Base-by-base conservation (phyloP, 2,888 invertebrate species). In the Phortica okadai region DNA sequence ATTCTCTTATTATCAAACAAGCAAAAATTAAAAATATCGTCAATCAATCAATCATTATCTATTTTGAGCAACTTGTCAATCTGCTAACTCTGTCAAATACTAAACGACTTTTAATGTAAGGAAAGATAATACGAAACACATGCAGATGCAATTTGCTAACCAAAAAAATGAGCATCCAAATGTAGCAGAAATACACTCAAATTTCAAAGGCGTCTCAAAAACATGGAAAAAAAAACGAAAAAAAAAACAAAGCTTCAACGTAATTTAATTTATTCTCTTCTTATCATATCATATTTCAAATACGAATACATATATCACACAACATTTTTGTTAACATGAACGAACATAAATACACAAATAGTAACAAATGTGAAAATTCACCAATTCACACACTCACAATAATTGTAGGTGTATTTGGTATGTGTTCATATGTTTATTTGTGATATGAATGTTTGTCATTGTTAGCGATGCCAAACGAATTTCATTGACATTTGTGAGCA, bases 281-380 rank as follows among this genome's bases (percentile, higher is more conserved):
- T 76, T 83, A 87, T 81, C 85, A 84, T 87, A 85, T 87, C 85
- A 80, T 72, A 76, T 82, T 83, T 78, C 67, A 67, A 70, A 75
- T 77, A 75, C 77, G 74, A 77, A 82, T 64, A 67, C 78, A 72
- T 74, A 79, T 77, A 33, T 73, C 21, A 62, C 77, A 78, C 59
- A 74, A 75, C 16, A 75, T 56, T 50, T 50, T 79, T 77, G 78
- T 58, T 42, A 58, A 76, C 73, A 75, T 25, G 69, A 41, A 69
- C 79, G 78, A 78, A 78, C 69, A 79, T 78, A 76, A 67, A 74
- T 75, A 83, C 86, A 85, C 86, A 86, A 83, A 85, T 80, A 80
- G 77, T 80, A 83, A 77, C 82, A 85, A 85, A 85, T 85, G 85
- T 84, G 80, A 50, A 84, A 86, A 83, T 86, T 86, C 81, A 77